Conservation (phyloP, 2,113 vertebrate genomes). For the Echinops telfairi region DNA sequence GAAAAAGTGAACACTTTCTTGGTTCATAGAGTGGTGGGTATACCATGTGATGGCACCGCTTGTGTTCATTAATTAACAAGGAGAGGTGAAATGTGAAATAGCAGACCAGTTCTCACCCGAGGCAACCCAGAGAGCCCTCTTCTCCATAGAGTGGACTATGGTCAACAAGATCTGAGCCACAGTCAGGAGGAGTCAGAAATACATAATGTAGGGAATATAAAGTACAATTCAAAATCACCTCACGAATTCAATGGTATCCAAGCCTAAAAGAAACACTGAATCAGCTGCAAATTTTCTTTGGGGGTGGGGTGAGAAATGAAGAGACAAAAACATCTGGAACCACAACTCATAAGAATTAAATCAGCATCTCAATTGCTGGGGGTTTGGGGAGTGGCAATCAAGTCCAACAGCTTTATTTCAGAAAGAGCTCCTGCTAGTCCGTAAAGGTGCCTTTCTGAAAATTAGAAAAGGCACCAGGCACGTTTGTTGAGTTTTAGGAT, state of each 20-base stretch:
- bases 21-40: too few species aligned
- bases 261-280: neutral
- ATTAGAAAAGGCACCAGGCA: neutral
- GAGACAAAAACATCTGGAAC: neutral
- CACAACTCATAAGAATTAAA: neutral
- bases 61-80: neutral
- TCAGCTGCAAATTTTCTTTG: too few species aligned
- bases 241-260: neutral
- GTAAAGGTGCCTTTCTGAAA: neutral
- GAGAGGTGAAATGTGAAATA: neutral
- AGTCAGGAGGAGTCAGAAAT: neutral
- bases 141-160: neutral
- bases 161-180: neutral
- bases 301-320: too few species aligned
- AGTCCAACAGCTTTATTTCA: neutral
- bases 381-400: neutral
- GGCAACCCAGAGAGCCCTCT: neutral
- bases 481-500: neutral
- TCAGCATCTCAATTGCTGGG: neutral
- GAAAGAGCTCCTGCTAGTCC: neutral
- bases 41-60: too few species aligned
- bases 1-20: too few species aligned
- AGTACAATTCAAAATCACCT: neutral
- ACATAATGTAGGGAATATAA: neutral
- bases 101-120: neutral